phyloP scores from a whole-genome alignment of 2,797 vertebrate genomes.

The Enteromius trimaculatus region DNA sequence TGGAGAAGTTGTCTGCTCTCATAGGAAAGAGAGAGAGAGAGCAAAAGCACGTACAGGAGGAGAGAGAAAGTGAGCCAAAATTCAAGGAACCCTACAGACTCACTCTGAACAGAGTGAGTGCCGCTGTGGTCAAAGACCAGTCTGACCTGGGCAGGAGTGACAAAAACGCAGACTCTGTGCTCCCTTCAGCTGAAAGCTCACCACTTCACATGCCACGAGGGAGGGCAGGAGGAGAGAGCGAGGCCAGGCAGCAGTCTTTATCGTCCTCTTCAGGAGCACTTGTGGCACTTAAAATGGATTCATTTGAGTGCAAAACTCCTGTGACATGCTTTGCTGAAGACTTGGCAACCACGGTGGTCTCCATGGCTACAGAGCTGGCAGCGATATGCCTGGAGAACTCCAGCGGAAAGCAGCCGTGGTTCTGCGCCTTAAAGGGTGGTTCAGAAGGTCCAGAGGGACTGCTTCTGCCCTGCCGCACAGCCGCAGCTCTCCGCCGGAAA shows the following conservation, averaged over 20 bases:
- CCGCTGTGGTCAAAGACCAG: constrained; percentile 69
- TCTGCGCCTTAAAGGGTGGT: constrained; percentile 90
- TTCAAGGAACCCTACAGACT: constrained; percentile 72
- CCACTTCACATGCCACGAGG: constrained; percentile 65
- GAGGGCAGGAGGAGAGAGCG: constrained; percentile 63
- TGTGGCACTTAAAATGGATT: constrained; percentile 77
- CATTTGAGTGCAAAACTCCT: constrained; percentile 78
- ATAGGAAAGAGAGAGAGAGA: constrained; percentile 63
- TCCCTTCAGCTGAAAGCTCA: constrained; percentile 43
- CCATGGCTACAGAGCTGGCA: constrained; percentile 98
- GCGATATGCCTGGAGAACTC: constrained; percentile 98
- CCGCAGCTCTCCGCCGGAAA: constrained; percentile 87
- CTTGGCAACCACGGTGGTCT: constrained; percentile 93
- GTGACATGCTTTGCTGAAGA: constrained; percentile 95
- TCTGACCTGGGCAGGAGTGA: constrained; percentile 65
- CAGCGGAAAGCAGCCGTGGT: constrained; percentile 96
- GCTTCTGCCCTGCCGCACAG: constrained; percentile 78
- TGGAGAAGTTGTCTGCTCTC: constrained; percentile 64
- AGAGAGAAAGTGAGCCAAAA: constrained; percentile 65
- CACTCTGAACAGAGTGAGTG: constrained; percentile 62
- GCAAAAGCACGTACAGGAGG: constrained; percentile 64
- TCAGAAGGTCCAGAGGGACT: constrained; percentile 77
- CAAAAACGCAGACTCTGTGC: constrained; percentile 17
- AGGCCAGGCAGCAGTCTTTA: constrained; percentile 76
- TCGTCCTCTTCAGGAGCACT: constrained; percentile 72